Percentiles rank a stretch among this genome's conserved stretches.
These are phyloP conservation scores for Caenorhabditis uteleia DNA, from an alignment of 2,888 invertebrate genomes.

Conservation along the genomic window DNA sequence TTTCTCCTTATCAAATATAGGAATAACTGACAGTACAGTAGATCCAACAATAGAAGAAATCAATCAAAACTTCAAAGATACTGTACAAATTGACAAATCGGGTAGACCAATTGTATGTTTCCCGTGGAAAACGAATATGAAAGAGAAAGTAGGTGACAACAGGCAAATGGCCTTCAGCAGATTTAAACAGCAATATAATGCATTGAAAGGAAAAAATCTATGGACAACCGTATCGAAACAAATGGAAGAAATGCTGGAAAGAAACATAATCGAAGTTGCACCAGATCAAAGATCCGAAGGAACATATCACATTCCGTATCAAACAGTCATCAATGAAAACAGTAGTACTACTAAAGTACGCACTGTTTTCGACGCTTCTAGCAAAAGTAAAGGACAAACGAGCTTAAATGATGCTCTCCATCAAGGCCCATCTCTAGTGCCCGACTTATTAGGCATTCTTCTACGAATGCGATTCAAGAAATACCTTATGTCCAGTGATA, in stretches of 20 bases:
- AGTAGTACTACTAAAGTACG: neutral
- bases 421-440: neutral
- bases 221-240: neutral
- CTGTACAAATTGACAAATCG: too few relatives aligned
- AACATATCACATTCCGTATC: neutral
- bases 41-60: too few relatives aligned
- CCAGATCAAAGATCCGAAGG: neutral
- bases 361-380: neutral
- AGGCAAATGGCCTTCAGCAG: neutral
- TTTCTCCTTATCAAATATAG: too few relatives aligned
- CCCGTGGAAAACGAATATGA: neutral
- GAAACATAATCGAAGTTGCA: neutral
- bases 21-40: too few relatives aligned
- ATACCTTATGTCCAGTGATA: neutral
- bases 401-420: neutral
- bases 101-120: neutral
- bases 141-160: neutral
- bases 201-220: neutral
- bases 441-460: neutral
- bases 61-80: neutral
- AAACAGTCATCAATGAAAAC: neutral
- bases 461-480: neutral
- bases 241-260: neutral
- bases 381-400: neutral
- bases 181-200: neutral